Percentiles rank a stretch among this genome's conserved stretches.
phyloP scores from a whole-genome alignment of 1,140 invertebrate species.

The Micrasema longulum region DNA sequence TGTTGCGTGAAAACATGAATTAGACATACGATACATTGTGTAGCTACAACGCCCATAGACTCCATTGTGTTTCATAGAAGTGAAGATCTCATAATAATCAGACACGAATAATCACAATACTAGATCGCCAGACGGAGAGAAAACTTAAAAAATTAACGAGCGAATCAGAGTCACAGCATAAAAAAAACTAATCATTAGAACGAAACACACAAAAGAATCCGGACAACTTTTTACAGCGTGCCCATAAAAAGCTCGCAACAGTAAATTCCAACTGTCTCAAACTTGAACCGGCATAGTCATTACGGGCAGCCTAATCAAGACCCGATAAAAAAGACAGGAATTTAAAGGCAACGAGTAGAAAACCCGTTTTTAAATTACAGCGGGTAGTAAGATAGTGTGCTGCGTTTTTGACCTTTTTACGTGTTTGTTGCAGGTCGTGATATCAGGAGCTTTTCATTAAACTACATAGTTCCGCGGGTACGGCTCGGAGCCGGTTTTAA shows the following conservation, averaged over 20 bases:
- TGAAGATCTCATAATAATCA: slow-evolving; percentile 33
- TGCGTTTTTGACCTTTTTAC: no score
- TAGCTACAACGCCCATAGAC: slow-evolving; percentile 5
- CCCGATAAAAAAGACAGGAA: no score
- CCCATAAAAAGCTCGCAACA: slow-evolving; percentile 8
- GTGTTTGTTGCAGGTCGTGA: no score
- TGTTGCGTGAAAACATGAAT: slow-evolving; percentile 14
- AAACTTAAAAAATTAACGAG: not conserved
- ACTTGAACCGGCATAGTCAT: slow-evolving; percentile 8
- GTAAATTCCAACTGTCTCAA: not conserved
- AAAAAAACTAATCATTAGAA: not conserved
- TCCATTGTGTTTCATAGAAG: slow-evolving; percentile 19
- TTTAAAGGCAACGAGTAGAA: no score
- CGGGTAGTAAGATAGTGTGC: no score
- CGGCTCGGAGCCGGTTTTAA: slow-evolving; percentile 16
- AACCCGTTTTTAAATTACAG: no score
- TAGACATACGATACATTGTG: slow-evolving; percentile 6
- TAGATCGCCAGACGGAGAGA: not conserved
- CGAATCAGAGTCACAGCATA: not conserved
- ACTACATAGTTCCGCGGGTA: not conserved
- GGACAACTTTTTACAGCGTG: no score
- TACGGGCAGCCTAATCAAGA: slow-evolving; percentile 1
- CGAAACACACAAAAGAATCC: no score
- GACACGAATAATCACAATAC: slow-evolving; percentile 34
- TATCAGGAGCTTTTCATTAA: no score